These are phyloP conservation scores for Mus spicilegus DNA, from an alignment of 2,113 vertebrate species.

Conservation along the genomic window DNA sequence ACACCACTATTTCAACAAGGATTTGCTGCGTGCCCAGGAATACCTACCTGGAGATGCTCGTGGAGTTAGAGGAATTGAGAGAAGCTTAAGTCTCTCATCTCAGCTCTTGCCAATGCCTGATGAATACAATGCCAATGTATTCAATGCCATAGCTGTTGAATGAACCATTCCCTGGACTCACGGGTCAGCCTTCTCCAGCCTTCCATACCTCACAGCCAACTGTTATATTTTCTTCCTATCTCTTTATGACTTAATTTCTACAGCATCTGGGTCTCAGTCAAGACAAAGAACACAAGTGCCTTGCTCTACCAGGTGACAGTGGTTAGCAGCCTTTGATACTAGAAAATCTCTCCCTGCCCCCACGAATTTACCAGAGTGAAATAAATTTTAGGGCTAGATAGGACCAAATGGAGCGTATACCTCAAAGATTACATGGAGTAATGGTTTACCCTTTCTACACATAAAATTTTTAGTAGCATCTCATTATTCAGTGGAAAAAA, in stretches of 20 bases:
- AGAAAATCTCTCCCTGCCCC: background rate
- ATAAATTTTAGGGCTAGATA: background rate
- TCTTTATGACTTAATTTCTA: slow-evolving; percentile 36
- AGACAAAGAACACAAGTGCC: background rate
- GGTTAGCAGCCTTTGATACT: background rate
- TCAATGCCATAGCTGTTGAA: slow-evolving; percentile 60
- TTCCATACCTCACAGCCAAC: slow-evolving; percentile 7
- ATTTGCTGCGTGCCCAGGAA: background rate
- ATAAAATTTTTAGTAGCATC: background rate
- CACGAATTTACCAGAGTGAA: background rate
- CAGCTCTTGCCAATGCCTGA: background rate
- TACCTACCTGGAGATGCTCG: background rate
- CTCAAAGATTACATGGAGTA: background rate
- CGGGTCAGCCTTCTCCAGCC: slow-evolving; percentile 56
- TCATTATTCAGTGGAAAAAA: background rate
- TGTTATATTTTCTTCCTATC: slow-evolving; percentile 34
- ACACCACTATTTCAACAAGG: background rate
- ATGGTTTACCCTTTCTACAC: background rate
- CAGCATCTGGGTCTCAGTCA: background rate
- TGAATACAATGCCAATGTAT: too few relatives aligned
- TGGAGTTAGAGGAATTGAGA: slow-evolving; percentile 41
- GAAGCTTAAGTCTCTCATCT: slow-evolving; percentile 40
- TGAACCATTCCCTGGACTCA: slow-evolving; percentile 67
- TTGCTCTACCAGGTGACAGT: background rate
- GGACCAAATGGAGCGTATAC: background rate